phyloP scores from a whole-genome alignment of 1,140 invertebrate genomes.

The Coptotermes formosanus region DNA sequence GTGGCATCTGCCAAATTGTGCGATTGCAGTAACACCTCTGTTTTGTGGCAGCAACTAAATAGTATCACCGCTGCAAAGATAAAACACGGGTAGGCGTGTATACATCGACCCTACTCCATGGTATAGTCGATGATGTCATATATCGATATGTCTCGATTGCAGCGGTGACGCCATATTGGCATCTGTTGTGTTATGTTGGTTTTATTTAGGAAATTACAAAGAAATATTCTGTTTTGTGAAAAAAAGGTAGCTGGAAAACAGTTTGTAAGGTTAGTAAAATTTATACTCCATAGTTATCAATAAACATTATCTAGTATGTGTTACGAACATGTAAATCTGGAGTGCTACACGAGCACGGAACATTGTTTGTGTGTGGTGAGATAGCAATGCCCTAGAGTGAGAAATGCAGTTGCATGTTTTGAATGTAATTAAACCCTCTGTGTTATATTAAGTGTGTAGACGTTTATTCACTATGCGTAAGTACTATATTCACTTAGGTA shows the following conservation, averaged over 20 bases:
- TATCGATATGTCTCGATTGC: slow-evolving; percentile 11
- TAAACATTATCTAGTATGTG: not conserved
- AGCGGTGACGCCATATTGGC: slow-evolving; percentile 6
- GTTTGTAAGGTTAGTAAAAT: not conserved
- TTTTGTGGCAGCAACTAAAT: too few relatives aligned
- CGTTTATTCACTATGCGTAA: too few relatives aligned
- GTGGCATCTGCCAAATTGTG: too few relatives aligned
- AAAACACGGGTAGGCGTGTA: too few relatives aligned
- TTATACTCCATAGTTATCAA: not conserved
- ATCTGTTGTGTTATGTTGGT: not conserved
- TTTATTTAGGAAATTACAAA: not conserved
- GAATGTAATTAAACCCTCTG: too few relatives aligned
- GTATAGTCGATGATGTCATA: not conserved
- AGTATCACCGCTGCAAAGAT: too few relatives aligned
- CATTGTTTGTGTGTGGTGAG: not conserved
- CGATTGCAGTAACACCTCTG: too few relatives aligned
- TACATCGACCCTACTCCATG: too few relatives aligned
- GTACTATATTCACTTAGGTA: too few relatives aligned
- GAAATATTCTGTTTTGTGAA: not conserved
- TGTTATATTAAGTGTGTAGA: too few relatives aligned
- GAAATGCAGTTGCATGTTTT: too few relatives aligned
- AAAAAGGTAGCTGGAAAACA: not conserved
- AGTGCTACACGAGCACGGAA: not conserved
- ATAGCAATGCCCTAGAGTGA: not conserved
- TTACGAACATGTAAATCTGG: not conserved